Evolutionary conservation across 2,888 invertebrate genomes (phyloP).

Genomic region (Syrphus vitripennis): DNA sequence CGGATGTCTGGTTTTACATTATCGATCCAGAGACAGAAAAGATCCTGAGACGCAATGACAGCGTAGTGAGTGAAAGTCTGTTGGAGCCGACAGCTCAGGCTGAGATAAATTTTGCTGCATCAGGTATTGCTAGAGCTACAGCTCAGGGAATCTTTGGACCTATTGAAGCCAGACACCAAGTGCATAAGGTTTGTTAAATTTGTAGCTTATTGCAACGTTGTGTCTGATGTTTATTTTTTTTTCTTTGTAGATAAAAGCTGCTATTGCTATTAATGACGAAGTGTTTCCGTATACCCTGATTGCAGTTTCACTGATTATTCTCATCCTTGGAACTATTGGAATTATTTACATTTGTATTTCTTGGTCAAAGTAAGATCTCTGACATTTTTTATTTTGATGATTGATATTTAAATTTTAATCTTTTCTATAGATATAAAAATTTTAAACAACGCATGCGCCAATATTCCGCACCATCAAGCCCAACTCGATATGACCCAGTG

Average conservation of each 20-base stretch:
- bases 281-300: slow-evolving; percentile 95
- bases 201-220: neutral
- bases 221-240: slow-evolving; percentile 15
- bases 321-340: slow-evolving; percentile 92
- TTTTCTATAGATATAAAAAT: slow-evolving; percentile 88
- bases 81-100: slow-evolving; percentile 85
- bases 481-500: slow-evolving; percentile 87
- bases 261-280: slow-evolving; percentile 84
- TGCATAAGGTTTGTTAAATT: slow-evolving; percentile 76
- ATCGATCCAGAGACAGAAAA: slow-evolving; percentile 90
- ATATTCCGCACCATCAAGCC: slow-evolving; percentile 85
- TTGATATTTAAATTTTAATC: neutral
- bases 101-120: slow-evolving; percentile 86
- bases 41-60: slow-evolving; percentile 88
- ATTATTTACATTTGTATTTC: slow-evolving; percentile 96
- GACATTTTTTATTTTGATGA: neutral
- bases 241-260: slow-evolving; percentile 81
- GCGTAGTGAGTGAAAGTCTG: slow-evolving; percentile 86
- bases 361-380: slow-evolving; percentile 90
- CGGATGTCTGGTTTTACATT: slow-evolving; percentile 94
- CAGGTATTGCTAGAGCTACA: slow-evolving; percentile 86
- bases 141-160: slow-evolving; percentile 86
- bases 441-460: slow-evolving; percentile 92
- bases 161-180: slow-evolving; percentile 79
- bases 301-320: slow-evolving; percentile 93